Evolutionary conservation across 2,797 vertebrate species (phyloP).

Genomic region (Amblyopsis hoosieri): DNA sequence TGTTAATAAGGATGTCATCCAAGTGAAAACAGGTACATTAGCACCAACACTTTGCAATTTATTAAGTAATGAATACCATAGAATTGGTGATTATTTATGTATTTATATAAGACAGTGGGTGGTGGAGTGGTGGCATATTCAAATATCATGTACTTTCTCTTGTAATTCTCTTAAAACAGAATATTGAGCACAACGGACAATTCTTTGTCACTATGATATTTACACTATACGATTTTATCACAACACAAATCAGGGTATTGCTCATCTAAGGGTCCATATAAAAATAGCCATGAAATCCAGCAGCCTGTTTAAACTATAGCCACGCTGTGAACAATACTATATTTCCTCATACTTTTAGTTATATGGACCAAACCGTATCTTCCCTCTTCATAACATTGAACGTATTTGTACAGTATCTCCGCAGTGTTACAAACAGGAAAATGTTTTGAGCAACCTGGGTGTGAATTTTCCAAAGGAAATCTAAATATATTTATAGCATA

Average conservation of each 20-base stretch:
- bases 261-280: neutral
- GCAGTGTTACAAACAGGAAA: neutral
- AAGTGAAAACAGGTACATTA: neutral
- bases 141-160: slow-evolving; percentile 6
- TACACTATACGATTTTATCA: neutral
- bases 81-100: slow-evolving; percentile 17
- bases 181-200: slow-evolving; percentile 9
- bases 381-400: neutral
- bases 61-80: neutral
- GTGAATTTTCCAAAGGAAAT: neutral
- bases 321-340: neutral
- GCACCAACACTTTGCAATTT: neutral
- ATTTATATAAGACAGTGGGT: neutral
- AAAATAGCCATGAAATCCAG: neutral
- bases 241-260: neutral
- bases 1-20: neutral
- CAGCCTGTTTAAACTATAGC: neutral
- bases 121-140: neutral
- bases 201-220: neutral
- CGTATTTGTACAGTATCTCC: neutral
- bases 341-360: slow-evolving; percentile 1
- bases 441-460: neutral
- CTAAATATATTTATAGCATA: neutral
- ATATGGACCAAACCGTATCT: neutral
- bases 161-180: slow-evolving; percentile 9